A percentile compares a stretch with the other conserved stretches of the same genome.
Conservation (phyloP, 2,888 invertebrate genomes). For the Lordiphosa fenestrarum region DNA sequence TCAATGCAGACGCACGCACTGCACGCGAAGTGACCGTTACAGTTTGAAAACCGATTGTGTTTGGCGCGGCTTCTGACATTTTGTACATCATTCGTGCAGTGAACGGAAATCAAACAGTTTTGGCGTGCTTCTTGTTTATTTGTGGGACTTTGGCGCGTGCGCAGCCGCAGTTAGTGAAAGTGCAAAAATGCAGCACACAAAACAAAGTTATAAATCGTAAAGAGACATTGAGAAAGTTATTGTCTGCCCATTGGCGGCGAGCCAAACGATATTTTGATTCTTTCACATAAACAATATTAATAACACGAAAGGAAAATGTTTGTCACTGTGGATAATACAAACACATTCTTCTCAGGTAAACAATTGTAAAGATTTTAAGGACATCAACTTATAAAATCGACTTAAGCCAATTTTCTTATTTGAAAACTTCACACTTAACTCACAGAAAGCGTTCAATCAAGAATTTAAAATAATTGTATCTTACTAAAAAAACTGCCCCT, state of each 20-base stretch:
- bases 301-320: slow-evolving; percentile 69
- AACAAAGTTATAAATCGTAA: slow-evolving; percentile 34
- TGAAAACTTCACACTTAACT: neutral
- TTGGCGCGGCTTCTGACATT: slow-evolving; percentile 43
- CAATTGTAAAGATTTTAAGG: neutral
- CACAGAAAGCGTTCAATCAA: too few species aligned
- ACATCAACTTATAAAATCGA: neutral
- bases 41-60: slow-evolving; percentile 38
- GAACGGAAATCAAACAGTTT: slow-evolving; percentile 37
- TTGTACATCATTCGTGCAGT: slow-evolving; percentile 46
- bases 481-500: neutral
- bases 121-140: slow-evolving; percentile 20
- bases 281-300: too few species aligned
- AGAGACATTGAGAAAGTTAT: slow-evolving; percentile 33
- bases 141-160: slow-evolving; percentile 49
- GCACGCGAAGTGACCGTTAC: slow-evolving; percentile 37
- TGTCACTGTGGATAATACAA: slow-evolving; percentile 78
- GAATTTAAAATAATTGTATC: too few species aligned
- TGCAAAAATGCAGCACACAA: slow-evolving; percentile 56
- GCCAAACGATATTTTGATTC: too few species aligned
- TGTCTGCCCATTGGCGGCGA: slow-evolving; percentile 6
- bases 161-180: slow-evolving; percentile 62
- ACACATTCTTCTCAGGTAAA: slow-evolving; percentile 79
- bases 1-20: slow-evolving; percentile 79
- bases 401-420: too few species aligned